phyloP scores from a whole-genome alignment of 1,140 invertebrate species.

The Halesus radiatus region DNA sequence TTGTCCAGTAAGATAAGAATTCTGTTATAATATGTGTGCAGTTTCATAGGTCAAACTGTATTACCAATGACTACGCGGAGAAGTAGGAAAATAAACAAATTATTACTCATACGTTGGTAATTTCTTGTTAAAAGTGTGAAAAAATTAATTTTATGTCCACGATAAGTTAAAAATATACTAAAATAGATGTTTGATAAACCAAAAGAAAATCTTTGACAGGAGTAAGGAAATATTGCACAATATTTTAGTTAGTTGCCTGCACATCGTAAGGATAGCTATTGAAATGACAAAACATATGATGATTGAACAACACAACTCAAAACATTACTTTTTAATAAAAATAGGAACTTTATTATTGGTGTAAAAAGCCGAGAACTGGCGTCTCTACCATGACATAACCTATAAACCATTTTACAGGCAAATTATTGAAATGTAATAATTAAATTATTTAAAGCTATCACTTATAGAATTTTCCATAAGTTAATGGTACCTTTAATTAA shows the following conservation, averaged over 20 bases:
- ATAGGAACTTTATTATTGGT: background rate
- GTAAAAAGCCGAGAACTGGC: background rate
- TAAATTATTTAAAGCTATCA: background rate
- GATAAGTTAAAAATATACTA: too few species aligned
- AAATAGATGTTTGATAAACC: too few species aligned
- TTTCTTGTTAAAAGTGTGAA: too few species aligned
- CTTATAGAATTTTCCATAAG: background rate
- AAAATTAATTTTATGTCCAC: too few species aligned
- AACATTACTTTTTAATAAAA: background rate
- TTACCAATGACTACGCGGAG: too few species aligned
- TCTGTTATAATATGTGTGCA: too few species aligned
- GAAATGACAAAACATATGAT: background rate
- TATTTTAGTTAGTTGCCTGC: background rate
- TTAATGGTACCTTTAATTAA: conserved; percentile 11
- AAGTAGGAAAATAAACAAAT: too few species aligned
- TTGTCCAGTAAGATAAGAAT: too few species aligned
- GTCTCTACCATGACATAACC: conserved; percentile 25
- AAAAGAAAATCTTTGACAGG: background rate
- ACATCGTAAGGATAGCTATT: background rate
- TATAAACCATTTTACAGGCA: background rate
- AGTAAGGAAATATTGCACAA: conserved; percentile 1
- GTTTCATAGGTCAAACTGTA: too few species aligned
- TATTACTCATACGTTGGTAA: too few species aligned
- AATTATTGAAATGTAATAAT: background rate
- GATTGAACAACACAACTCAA: background rate